A percentile compares a stretch with the other conserved stretches of the same genome.
Conservation (phyloP, 2,797 vertebrate species). For the Falco berigora region DNA sequence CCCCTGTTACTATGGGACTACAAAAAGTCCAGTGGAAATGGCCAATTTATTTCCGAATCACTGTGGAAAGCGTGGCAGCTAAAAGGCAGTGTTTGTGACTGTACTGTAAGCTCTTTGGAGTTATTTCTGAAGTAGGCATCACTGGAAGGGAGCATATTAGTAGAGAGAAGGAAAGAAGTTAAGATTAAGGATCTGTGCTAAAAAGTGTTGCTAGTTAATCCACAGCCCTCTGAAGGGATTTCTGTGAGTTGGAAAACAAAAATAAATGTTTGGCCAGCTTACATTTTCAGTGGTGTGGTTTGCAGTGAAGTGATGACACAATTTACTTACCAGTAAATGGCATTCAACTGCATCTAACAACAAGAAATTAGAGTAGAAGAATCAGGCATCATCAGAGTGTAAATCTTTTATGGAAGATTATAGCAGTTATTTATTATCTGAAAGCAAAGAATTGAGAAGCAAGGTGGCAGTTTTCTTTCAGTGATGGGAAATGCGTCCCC, state of each 20-base stretch:
- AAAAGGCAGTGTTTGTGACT: neutral
- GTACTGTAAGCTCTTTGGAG: neutral
- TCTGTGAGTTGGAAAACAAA: neutral
- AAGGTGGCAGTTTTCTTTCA: constrained; percentile 30
- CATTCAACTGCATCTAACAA: constrained; percentile 37
- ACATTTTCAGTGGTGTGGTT: neutral
- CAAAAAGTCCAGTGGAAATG: neutral
- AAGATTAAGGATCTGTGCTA: neutral
- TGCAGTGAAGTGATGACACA: constrained; percentile 30
- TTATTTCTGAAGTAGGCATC: neutral
- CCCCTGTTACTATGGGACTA: neutral
- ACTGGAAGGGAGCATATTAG: neutral
- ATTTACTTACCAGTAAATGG: constrained; percentile 48
- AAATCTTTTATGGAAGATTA: constrained; percentile 26
- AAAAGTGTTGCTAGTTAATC: neutral
- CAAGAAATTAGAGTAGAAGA: constrained; percentile 48
- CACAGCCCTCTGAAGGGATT: neutral
- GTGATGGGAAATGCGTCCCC: constrained; percentile 22
- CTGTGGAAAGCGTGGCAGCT: neutral
- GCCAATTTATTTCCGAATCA: neutral
- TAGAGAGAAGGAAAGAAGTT: neutral
- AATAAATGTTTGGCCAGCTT: constrained; percentile 9
- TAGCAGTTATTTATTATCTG: constrained; percentile 50
- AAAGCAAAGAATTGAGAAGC: constrained; percentile 35
- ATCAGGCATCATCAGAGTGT: constrained; percentile 27